Evolutionary conservation across 2,797 vertebrate genomes (phyloP).

Genomic region (Liparis tanakae): DNA sequence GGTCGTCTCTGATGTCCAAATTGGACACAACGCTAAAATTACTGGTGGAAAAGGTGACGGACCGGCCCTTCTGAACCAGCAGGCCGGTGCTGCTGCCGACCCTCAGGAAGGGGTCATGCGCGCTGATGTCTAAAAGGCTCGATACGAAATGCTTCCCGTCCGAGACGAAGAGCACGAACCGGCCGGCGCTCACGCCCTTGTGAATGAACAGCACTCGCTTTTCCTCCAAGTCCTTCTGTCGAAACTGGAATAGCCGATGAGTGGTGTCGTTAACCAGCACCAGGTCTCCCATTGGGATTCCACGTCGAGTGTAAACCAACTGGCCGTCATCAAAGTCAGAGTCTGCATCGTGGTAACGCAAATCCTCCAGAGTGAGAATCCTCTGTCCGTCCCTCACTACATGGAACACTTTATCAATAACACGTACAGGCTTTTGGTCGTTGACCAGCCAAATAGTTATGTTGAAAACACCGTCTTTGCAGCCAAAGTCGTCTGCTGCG

Average conservation of each 20-base stretch:
- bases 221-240: constrained; percentile 86
- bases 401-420: constrained; percentile 88
- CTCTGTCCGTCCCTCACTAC: constrained; percentile 85
- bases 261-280: constrained; percentile 86
- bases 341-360: constrained; percentile 89
- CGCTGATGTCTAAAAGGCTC: constrained; percentile 88
- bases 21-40: constrained; percentile 90
- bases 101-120: constrained; percentile 86
- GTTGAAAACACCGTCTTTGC: constrained; percentile 83
- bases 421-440: constrained; percentile 88
- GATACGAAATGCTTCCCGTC: constrained; percentile 90
- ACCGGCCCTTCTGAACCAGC: constrained; percentile 87
- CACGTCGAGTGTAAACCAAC: constrained; percentile 87
- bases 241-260: constrained; percentile 89
- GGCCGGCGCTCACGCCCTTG: constrained; percentile 82
- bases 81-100: constrained; percentile 88
- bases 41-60: constrained; percentile 73
- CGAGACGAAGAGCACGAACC: constrained; percentile 92
- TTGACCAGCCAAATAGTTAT: constrained; percentile 88
- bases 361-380: constrained; percentile 86
- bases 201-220: constrained; percentile 88
- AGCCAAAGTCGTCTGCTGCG: constrained; percentile 55
- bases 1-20: constrained; percentile 86
- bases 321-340: constrained; percentile 88
- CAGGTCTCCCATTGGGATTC: constrained; percentile 92